Conservation (phyloP, 2,888 invertebrate species). For the Drosophila kambysellisi region DNA sequence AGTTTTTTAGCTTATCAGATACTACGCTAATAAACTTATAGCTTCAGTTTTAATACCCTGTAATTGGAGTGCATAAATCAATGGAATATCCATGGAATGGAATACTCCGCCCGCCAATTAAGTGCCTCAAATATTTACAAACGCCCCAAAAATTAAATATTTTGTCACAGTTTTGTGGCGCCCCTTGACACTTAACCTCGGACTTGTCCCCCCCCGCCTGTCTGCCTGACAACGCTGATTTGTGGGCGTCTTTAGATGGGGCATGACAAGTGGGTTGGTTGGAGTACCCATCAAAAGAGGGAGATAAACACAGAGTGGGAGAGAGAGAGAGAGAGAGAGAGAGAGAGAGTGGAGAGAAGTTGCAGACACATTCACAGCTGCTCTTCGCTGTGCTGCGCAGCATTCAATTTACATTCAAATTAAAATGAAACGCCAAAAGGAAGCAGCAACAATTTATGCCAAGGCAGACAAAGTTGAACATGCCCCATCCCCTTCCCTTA, state of each 20-base stretch:
- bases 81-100: conserved; percentile 24
- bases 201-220: conserved; percentile 2
- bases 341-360: neutral
- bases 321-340: no score
- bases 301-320: no score
- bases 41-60: neutral
- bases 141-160: conserved; percentile 77
- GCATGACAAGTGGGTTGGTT: neutral
- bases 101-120: conserved; percentile 68
- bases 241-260: conserved; percentile 46
- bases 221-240: conserved; percentile 52
- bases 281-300: neutral
- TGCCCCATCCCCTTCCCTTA: neutral
- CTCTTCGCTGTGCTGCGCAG: conserved; percentile 46
- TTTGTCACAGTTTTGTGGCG: conserved; percentile 77
- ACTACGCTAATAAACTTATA: neutral
- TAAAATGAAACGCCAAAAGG: conserved; percentile 75
- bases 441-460: conserved; percentile 68
- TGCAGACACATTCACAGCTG: conserved; percentile 56
- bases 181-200: conserved; percentile 78
- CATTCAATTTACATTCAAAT: conserved; percentile 82
- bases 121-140: conserved; percentile 79
- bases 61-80: conserved; percentile 48
- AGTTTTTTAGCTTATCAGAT: neutral
- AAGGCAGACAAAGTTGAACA: conserved; percentile 48